phyloP scores from a whole-genome alignment of 1,140 invertebrate genomes.

The Hylaeus volcanicus region DNA sequence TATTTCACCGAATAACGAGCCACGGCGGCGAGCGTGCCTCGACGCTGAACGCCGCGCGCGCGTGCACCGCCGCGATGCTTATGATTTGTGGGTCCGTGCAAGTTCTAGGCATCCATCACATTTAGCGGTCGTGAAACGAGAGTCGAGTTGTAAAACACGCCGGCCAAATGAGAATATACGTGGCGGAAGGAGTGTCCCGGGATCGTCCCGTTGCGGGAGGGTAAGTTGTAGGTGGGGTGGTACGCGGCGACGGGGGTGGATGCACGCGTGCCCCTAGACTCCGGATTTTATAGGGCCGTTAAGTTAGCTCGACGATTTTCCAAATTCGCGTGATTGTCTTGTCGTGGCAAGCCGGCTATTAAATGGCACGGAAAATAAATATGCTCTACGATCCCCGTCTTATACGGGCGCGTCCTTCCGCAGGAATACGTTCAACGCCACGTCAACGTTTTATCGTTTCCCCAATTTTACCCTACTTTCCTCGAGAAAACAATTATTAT shows the following conservation, averaged over 20 bases:
- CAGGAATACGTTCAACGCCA: constrained; percentile 20
- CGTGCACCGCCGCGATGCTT: constrained; percentile 10
- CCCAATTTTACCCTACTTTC: neutral
- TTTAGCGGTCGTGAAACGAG: constrained; percentile 70
- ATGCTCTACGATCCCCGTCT: constrained; percentile 38
- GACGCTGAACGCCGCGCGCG: neutral
- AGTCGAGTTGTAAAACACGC: constrained; percentile 72
- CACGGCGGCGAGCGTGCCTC: neutral
- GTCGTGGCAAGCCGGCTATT: constrained; percentile 56
- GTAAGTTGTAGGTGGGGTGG: constrained; percentile 34
- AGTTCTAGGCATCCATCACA: constrained; percentile 65
- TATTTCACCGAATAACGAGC: constrained; percentile 53
- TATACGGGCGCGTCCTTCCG: constrained; percentile 10
- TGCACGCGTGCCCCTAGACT: constrained; percentile 26
- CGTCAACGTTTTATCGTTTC: constrained; percentile 33
- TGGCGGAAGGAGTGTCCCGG: constrained; percentile 66
- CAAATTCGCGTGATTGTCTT: constrained; percentile 64
- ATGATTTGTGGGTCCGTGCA: constrained; percentile 63
- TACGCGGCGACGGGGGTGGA: neutral
- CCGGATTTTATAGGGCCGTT: constrained; percentile 65
- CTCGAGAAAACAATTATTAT: no score
- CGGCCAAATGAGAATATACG: constrained; percentile 72
- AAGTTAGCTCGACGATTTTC: constrained; percentile 66
- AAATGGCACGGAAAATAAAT: constrained; percentile 64
- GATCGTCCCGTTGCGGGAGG: constrained; percentile 56